These are phyloP conservation scores for Sinocyclocheilus anshuiensis DNA, from an alignment of 2,113 vertebrate species.

Conservation along the genomic window DNA sequence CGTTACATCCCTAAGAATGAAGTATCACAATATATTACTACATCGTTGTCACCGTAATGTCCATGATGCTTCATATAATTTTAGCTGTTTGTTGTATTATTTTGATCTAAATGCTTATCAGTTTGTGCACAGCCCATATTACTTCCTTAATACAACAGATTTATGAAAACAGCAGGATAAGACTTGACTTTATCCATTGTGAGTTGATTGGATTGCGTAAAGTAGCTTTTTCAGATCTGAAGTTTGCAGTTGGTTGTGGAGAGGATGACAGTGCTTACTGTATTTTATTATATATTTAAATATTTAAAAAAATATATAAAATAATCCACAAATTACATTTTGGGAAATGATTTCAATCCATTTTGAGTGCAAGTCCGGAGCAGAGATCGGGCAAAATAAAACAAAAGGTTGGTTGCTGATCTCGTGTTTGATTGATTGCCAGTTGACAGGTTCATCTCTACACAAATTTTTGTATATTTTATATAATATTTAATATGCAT, in stretches of 20 bases:
- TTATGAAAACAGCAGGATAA: not conserved
- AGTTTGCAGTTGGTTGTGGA: not conserved
- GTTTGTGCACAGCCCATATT: not conserved
- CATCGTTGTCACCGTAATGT: not conserved
- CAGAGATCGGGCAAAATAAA: not conserved
- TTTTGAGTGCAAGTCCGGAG: no score
- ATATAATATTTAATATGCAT: not conserved
- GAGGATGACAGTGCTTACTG: not conserved
- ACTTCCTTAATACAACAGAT: not conserved
- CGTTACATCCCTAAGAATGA: not conserved
- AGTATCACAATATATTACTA: not conserved
- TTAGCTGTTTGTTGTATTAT: not conserved
- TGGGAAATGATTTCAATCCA: not conserved
- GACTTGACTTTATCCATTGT: not conserved
- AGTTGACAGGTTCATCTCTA: not conserved
- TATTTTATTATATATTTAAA: not conserved
- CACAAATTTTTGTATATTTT: not conserved
- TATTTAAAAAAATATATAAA: no score
- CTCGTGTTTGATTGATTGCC: not conserved
- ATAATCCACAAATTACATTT: not conserved
- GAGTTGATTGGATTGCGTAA: not conserved
- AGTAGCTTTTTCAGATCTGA: not conserved
- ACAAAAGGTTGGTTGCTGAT: not conserved
- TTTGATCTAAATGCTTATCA: not conserved
- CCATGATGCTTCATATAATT: not conserved